These are phyloP conservation scores for Catostomus latipinnis DNA, from an alignment of 2,797 vertebrate species.

Conservation along the genomic window DNA sequence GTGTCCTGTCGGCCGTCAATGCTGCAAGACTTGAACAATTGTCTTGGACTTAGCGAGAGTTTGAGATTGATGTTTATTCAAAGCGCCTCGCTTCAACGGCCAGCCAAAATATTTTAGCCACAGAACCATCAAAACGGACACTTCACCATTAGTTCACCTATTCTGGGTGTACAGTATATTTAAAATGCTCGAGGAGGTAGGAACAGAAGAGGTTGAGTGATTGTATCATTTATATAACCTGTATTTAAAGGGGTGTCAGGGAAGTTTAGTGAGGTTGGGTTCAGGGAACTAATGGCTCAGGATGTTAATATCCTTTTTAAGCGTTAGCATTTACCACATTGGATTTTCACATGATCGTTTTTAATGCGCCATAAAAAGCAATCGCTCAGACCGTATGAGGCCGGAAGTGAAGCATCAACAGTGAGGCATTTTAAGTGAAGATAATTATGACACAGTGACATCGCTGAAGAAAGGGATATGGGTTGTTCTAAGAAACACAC, in stretches of 20 bases:
- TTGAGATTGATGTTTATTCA: conserved; percentile 84
- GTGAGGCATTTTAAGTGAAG: not conserved
- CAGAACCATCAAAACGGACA: conserved; percentile 70
- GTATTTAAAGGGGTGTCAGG: conserved; percentile 66
- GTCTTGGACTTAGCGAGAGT: conserved; percentile 66
- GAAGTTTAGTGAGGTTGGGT: conserved; percentile 72
- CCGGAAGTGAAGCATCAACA: conserved; percentile 52
- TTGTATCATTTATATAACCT: conserved; percentile 67
- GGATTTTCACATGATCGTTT: conserved; percentile 69
- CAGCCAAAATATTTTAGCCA: conserved; percentile 78
- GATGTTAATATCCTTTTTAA: conserved; percentile 70
- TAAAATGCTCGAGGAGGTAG: conserved; percentile 65
- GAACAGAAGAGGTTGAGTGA: conserved; percentile 56
- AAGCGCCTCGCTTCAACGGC: conserved; percentile 60
- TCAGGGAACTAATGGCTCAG: conserved; percentile 67
- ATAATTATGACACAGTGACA: conserved; percentile 7
- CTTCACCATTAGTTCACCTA: conserved; percentile 70
- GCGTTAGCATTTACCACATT: conserved; percentile 70
- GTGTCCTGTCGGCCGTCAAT: conserved; percentile 77
- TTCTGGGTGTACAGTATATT: conserved; percentile 69
- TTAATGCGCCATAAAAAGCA: conserved; percentile 73
- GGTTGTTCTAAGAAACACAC: not conserved
- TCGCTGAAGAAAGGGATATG: not conserved
- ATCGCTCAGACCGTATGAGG: conserved; percentile 64
- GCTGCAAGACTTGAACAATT: conserved; percentile 74